These are phyloP conservation scores for Caenorhabditis plicata DNA, from an alignment of 2,888 invertebrate genomes.

Conservation along the genomic window DNA sequence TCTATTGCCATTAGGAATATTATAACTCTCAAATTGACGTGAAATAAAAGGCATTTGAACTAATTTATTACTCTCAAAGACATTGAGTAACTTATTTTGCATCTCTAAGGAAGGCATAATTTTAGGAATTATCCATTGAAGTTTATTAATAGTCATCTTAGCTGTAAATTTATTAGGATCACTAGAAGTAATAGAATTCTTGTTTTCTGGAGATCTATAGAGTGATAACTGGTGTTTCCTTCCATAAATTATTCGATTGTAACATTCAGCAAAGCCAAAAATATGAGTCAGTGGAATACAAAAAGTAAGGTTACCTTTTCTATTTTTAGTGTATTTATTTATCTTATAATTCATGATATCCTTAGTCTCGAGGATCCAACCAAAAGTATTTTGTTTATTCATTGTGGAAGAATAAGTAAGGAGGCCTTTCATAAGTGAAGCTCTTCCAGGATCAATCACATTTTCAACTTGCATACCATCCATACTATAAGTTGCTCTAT, in stretches of 20 bases:
- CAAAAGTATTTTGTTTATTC: constrained; percentile 51
- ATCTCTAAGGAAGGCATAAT: constrained; percentile 47
- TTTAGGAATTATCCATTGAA: constrained; percentile 53
- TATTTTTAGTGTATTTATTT: constrained; percentile 44
- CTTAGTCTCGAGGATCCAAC: constrained; percentile 42
- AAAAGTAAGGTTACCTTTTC: constrained; percentile 43
- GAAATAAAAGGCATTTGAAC: constrained; percentile 45
- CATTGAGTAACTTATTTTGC: constrained; percentile 46
- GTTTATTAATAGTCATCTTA: constrained; percentile 42
- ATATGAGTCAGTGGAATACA: constrained; percentile 47
- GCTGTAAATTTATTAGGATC: constrained; percentile 37
- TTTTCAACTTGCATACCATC: constrained; percentile 29
- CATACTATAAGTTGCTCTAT: constrained; percentile 40
- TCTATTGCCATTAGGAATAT: constrained; percentile 47
- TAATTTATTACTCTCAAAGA: constrained; percentile 38
- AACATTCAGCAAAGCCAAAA: constrained; percentile 52
- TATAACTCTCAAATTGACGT: constrained; percentile 52
- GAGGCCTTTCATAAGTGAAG: constrained; percentile 45
- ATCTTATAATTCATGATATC: constrained; percentile 42
- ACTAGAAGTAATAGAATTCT: constrained; percentile 35
- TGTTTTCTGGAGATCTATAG: constrained; percentile 46
- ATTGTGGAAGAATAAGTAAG: constrained; percentile 32
- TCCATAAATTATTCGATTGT: constrained; percentile 48
- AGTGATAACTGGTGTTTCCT: constrained; percentile 42
- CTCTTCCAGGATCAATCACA: constrained; percentile 44